Base-by-base conservation (phyloP, 2,888 invertebrate genomes). In the Liodrosophila aerea region DNA sequence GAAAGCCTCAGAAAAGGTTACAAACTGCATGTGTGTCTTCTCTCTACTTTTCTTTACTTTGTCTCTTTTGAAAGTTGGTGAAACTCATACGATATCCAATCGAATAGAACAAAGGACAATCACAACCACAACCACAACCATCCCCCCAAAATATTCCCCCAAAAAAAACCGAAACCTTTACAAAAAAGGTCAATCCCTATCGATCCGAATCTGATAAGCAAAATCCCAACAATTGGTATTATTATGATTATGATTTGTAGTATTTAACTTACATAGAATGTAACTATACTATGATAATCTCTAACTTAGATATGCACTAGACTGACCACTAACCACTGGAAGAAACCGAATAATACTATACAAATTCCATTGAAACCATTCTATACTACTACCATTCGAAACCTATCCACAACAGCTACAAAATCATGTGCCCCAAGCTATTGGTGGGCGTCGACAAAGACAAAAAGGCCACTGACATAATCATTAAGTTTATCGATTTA, bases 401-500 rank as follows among this genome's bases (percentile, higher is more conserved):
- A 49, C 31, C 53, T 47, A 64, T 64, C 87, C 89, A 92, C 93
- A 92, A 93, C 95, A 97, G 97, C 95, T 99, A 99, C 95, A 97
- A 98, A 94, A 98, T 99, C 94, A 95, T 99, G 94, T 98, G 98
- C 92, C 97, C 98, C 91, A 95, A 95, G 91, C 94, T 92, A 90
- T 90, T 96, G 91, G 50, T 64, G 68, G 89, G 88, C 74, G 83
- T 87, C 66, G 85, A 85, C 2, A 89, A 89, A 89, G 87, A 87
- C 51, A 81, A 94, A 91, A 94, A 95, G 92, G 95, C 95, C 85
- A 93, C 96, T 73, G 92, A 93, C 90, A 92, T 94, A 91, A 95
- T 98, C 91, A 93, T 97, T 92, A 95, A 95, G 82, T 91, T 92
- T 87, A 93, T 95, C 91, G 94, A 94, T 91, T 93, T 99, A 92